phyloP scores from a whole-genome alignment of 2,797 vertebrate genomes.

The Jordanella pulchra region DNA sequence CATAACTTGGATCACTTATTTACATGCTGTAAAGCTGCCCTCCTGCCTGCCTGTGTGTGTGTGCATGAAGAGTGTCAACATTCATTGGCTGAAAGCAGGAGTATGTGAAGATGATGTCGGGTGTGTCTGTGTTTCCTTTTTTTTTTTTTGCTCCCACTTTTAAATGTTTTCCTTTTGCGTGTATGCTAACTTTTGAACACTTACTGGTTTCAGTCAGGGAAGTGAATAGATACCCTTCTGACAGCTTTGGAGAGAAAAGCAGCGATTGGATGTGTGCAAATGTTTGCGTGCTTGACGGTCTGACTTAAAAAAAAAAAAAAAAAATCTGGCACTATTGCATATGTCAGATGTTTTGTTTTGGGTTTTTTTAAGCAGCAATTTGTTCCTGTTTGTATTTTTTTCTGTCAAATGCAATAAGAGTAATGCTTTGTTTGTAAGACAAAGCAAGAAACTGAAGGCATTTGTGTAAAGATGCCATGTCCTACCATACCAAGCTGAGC shows the following conservation, averaged over 20 bases:
- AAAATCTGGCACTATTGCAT: slow-evolving; percentile 83
- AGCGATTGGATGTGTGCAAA: slow-evolving; percentile 35
- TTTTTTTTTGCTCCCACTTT: slow-evolving; percentile 63
- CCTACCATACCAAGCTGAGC: slow-evolving; percentile 83
- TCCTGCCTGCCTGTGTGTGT: slow-evolving; percentile 74
- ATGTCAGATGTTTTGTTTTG: slow-evolving; percentile 74
- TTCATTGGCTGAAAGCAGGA: slow-evolving; percentile 58
- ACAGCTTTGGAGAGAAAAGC: slow-evolving; percentile 61
- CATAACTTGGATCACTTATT: slow-evolving; percentile 72
- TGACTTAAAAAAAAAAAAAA: slow-evolving; percentile 76
- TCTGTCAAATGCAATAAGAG: slow-evolving; percentile 83
- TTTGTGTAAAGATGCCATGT: slow-evolving; percentile 81
- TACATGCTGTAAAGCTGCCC: slow-evolving; percentile 80
- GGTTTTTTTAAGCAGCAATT: slow-evolving; percentile 78
- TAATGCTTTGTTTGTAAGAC: slow-evolving; percentile 71
- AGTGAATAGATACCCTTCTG: slow-evolving; percentile 72
- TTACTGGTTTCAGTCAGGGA: slow-evolving; percentile 73
- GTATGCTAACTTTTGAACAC: slow-evolving; percentile 55
- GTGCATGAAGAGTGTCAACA: slow-evolving; percentile 72
- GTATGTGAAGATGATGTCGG: slow-evolving; percentile 56
- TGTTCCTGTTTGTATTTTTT: slow-evolving; percentile 61
- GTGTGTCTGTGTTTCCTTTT: slow-evolving; percentile 60
- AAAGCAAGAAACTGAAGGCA: slow-evolving; percentile 83
- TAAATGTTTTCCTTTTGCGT: slow-evolving; percentile 55
- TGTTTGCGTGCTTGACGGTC: slow-evolving; percentile 48